Evolutionary conservation across 2,888 invertebrate genomes (phyloP), one percentile per base, ranked within the genome.

Genomic region (Watsonalla cultraria): DNA sequence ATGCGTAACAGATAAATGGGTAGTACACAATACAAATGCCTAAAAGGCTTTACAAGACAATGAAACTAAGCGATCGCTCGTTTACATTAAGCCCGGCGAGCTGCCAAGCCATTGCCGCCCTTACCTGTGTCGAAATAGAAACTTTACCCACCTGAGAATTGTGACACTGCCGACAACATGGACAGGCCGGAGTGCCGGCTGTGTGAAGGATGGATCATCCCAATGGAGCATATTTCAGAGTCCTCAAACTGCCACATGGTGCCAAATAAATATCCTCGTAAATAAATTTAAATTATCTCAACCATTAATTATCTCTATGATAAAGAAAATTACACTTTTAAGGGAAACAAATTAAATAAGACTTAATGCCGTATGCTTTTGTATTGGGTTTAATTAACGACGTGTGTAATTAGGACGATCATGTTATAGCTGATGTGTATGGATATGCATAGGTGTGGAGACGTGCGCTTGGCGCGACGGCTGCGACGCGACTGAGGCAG

Each of bases 221-320:
- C 96, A 82, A 96, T 96, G 72, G 96, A 95, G 84, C 94, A 96
- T 82, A 96, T 96, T 92, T 96, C 96, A 60, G 93, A 92, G 67
- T 93, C 93, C 70, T 93, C 94, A 62, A 93, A 92, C 76, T 93
- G 92, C 94, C 94, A 95, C 93, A 94, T 93, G 66, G 66, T 79
- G 68, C 13, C 33, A 52, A 46, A 42, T 46, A 51, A 42, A 53
- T 24, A 35, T 42, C 45, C 34, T 47, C 37, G 5, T 9, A 4
- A 24, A 24, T 52, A 33, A 14, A 35, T 48, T 34, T 45, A 45
- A 51, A 13, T 45, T 35, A 46, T 53, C 45, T 50, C 37, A 46
- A 49, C 45, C 42, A 24, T 24, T 24, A 24, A 24, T 24, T 24
- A 24, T 15, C 39, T 37, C 13, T 37, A 47, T 14, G 2, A 13